phyloP scores from a whole-genome alignment of 2,888 invertebrate species.

The Deroplatys truncata region DNA sequence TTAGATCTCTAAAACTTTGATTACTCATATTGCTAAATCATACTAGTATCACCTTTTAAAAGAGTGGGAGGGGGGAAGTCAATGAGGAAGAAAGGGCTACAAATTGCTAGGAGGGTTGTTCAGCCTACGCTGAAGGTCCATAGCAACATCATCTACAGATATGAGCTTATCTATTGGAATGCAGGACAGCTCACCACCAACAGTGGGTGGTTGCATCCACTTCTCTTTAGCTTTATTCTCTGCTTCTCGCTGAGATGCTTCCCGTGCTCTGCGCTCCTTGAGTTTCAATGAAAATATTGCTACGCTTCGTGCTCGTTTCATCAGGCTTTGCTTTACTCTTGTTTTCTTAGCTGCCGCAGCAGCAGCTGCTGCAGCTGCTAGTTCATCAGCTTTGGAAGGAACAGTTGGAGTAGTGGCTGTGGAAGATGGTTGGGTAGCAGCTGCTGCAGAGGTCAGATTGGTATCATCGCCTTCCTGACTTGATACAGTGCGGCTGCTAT shows the following conservation, averaged over 20 bases:
- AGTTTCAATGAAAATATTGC: conserved; percentile 81
- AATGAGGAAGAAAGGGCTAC: background rate
- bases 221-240: conserved; percentile 52
- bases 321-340: conserved; percentile 66
- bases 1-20: conserved; percentile 16
- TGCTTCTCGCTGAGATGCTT: conserved; percentile 65
- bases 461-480: conserved; percentile 50
- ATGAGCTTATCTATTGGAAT: conserved; percentile 77
- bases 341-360: conserved; percentile 60
- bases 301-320: conserved; percentile 79
- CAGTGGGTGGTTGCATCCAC: conserved; percentile 42
- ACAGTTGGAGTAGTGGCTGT: background rate
- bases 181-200: conserved; percentile 78
- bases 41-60: background rate
- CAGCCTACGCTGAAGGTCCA: conserved; percentile 33
- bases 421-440: background rate
- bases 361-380: conserved; percentile 12
- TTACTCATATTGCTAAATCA: background rate
- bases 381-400: conserved; percentile 24
- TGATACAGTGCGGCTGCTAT: conserved; percentile 53
- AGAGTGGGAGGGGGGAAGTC: background rate
- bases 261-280: conserved; percentile 71
- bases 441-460: background rate
- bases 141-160: conserved; percentile 49
- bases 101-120: conserved; percentile 25